phyloP scores from a whole-genome alignment of 2,797 vertebrate genomes.

The Micrastur ruficollis region DNA sequence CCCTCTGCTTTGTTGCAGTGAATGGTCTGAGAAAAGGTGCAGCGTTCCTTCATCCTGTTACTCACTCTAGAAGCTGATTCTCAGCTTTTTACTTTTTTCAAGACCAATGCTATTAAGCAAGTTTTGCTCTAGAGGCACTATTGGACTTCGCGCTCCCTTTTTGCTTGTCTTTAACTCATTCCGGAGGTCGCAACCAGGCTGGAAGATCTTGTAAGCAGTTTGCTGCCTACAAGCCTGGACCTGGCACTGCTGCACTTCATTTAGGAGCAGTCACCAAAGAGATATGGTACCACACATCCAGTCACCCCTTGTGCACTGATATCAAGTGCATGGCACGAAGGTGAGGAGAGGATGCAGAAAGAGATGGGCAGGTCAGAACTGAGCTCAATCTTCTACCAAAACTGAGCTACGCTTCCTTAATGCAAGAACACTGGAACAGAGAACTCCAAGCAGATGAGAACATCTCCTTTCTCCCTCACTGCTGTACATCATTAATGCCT shows the following conservation, averaged over 20 bases:
- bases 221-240: not conserved
- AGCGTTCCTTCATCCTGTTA: accelerated
- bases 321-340: not conserved
- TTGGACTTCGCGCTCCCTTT: not conserved
- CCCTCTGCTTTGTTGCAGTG: not conserved
- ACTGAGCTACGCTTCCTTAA: not conserved
- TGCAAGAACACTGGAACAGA: not conserved
- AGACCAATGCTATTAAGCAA: not conserved
- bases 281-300: accelerated
- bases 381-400: not conserved
- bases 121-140: not conserved
- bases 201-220: not conserved
- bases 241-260: not conserved
- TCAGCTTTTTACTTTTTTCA: not conserved
- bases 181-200: not conserved
- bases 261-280: not conserved
- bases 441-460: not conserved
- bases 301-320: accelerated
- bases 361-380: not conserved
- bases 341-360: not conserved
- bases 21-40: not conserved
- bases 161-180: not conserved
- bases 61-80: not conserved
- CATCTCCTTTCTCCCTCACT: not conserved
- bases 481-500: not conserved